A percentile compares a stretch with the other conserved stretches of the same genome.
Conservation (phyloP, 2,797 vertebrate genomes). For the Amphiprion clarkii region DNA sequence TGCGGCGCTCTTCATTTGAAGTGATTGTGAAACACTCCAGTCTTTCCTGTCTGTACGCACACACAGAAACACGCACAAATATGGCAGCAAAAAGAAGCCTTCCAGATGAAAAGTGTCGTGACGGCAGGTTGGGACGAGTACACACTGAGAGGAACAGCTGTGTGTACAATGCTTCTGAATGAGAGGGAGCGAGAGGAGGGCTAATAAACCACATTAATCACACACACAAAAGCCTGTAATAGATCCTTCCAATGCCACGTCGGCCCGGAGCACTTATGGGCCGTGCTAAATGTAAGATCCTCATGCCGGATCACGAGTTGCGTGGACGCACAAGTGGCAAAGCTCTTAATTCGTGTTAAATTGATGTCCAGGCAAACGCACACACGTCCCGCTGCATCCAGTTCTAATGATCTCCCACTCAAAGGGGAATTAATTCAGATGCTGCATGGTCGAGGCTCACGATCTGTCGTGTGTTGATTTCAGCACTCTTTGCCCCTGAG, state of each 20-base stretch:
- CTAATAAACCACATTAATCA: constrained; percentile 47
- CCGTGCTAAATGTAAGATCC: not conserved
- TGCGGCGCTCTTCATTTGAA: constrained; percentile 21
- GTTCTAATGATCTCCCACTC: constrained; percentile 37
- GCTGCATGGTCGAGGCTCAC: constrained; percentile 8
- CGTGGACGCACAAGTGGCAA: not conserved
- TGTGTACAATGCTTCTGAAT: constrained; percentile 47
- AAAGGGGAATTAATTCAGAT: constrained; percentile 30
- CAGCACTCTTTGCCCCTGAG: not conserved
- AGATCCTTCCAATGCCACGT: constrained; percentile 22
- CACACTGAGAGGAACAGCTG: constrained; percentile 55
- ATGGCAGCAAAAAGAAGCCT: not conserved
- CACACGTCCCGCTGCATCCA: constrained; percentile 6
- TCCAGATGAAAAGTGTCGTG: constrained; percentile 13
- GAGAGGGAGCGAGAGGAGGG: not conserved
- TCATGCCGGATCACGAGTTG: not conserved
- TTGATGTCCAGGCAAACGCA: not conserved
- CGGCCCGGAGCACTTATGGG: not conserved
- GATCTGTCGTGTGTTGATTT: not conserved
- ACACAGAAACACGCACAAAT: not conserved
- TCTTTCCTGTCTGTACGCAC: not conserved
- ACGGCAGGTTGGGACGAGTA: constrained; percentile 70
- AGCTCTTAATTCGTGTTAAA: not conserved
- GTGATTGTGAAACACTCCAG: constrained; percentile 16
- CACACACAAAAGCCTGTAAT: constrained; percentile 25